phyloP scores from a whole-genome alignment of 2,888 invertebrate genomes.

The Acanthosoma haemorrhoidale region DNA sequence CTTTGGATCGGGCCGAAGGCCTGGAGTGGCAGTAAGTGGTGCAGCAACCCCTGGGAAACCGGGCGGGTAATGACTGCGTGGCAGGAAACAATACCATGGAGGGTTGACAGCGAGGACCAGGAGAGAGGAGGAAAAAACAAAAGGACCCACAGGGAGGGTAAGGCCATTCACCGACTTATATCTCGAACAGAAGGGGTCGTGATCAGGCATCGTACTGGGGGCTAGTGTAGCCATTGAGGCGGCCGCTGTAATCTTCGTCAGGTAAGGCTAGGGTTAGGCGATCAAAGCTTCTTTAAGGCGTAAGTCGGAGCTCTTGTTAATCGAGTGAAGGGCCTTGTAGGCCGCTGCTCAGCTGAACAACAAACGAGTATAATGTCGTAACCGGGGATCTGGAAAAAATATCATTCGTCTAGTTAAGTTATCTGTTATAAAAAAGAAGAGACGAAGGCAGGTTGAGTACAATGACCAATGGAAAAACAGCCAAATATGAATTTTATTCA shows the following conservation, averaged over 20 bases:
- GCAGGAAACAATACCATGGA: not conserved
- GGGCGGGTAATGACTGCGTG: not conserved
- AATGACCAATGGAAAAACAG: too few relatives aligned
- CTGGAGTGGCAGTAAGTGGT: not conserved
- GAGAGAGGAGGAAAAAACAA: not conserved
- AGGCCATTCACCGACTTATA: not conserved
- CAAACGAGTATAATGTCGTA: too few relatives aligned
- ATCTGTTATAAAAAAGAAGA: too few relatives aligned
- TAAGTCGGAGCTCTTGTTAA: not conserved
- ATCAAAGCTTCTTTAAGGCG: not conserved
- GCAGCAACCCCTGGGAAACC: not conserved
- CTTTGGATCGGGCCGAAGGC: not conserved
- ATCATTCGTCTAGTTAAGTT: too few relatives aligned
- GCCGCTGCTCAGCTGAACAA: too few relatives aligned
- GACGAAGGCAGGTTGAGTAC: too few relatives aligned
- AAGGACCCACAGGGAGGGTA: not conserved
- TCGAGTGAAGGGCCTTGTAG: not conserved
- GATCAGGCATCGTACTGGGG: not conserved
- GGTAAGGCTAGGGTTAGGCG: too few relatives aligned
- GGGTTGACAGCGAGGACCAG: not conserved
- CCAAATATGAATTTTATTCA: too few relatives aligned
- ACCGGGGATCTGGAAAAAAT: too few relatives aligned
- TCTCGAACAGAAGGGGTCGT: not conserved
- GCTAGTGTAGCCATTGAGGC: not conserved
- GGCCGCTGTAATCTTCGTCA: not conserved